Base-by-base conservation (phyloP, 2,113 vertebrate species). In the Tragelaphus strepsiceros region DNA sequence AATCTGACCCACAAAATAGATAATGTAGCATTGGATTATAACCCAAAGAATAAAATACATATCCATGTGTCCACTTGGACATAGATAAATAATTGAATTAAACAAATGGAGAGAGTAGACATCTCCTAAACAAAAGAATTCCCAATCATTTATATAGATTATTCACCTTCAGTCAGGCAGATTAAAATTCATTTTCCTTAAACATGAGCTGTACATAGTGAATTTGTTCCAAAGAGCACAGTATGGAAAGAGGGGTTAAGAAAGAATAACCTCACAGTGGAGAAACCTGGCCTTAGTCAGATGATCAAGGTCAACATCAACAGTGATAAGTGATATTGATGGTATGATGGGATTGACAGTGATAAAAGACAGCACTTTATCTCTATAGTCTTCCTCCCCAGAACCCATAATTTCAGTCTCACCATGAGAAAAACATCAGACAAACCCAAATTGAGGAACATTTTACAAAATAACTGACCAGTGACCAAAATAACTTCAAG, bases 301-400 rank as follows among this genome's bases (percentile, higher is more conserved):
- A 89, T 8, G 32, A 6, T 7, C 71, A 32, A 22, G 21, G 51
- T n/a, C 77, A 19, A 0, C 15, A 1, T 26, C 95, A 22, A 5
- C 46, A 64, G 67, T 0, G 16, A 6, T 0, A 0, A 26, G 28
- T 80, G 35, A 0, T 6, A 0, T 4, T 15, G 85, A 21, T 0
- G 7, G 10, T 5, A 2, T 2, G 1, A 22, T 28, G 43, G 49
- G 80, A n/a, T n/a, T 3, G 19, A 22, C 80, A 54, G 17, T 1
- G 35, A 17, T 12, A 17, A 71, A 77, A 28, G 19, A 26, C 0
- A n/a, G n/a, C 22, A 1, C 7, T 35, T 64, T n/a, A 2, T n/a
- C 10, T 43, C 53, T 43, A 84, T 17, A 71, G 12, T 32, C n/a
- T 32, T 88, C 35, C 54, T 54, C 81, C 56, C 26, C 5, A 28